A percentile compares a stretch with the other conserved stretches of the same genome.
Conservation (phyloP, 2,888 invertebrate species). For the Nebria brevicollis region DNA sequence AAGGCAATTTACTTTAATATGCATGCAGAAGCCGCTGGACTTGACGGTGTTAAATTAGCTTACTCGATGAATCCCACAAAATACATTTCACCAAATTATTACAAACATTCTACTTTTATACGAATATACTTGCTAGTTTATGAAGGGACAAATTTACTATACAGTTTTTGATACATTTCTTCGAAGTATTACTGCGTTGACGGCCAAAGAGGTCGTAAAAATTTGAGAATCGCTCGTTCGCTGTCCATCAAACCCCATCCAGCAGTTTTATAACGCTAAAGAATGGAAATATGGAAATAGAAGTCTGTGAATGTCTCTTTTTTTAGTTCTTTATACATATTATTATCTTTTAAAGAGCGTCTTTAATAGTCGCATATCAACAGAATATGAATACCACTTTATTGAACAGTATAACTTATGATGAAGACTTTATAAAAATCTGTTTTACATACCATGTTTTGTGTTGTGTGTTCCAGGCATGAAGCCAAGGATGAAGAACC, state of each 20-base stretch:
- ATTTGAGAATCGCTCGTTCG: conserved; percentile 16
- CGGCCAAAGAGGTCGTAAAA: conserved; percentile 28
- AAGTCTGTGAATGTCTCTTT: background rate
- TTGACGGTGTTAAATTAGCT: conserved; percentile 9
- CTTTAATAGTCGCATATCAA: background rate
- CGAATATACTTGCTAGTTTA: conserved; percentile 1
- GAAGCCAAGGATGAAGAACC: conserved; percentile 91
- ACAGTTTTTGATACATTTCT: conserved; percentile 19
- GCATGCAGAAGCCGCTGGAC: conserved; percentile 14
- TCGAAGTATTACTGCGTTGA: background rate
- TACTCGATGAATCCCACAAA: background rate
- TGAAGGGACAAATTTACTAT: background rate
- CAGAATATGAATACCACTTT: background rate
- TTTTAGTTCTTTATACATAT: background rate
- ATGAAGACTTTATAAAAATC: background rate
- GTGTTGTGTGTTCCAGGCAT: conserved; percentile 72
- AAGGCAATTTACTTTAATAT: conserved; percentile 44
- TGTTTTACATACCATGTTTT: background rate
- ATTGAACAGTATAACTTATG: background rate
- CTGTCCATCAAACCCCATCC: conserved; percentile 40
- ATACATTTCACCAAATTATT: background rate
- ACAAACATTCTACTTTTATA: background rate
- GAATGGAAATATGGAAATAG: conserved; percentile 44
- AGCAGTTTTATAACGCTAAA: conserved; percentile 24
- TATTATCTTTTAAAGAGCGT: conserved; percentile 5